Conservation (phyloP, 2,113 vertebrate genomes). For the Tinamus guttatus region DNA sequence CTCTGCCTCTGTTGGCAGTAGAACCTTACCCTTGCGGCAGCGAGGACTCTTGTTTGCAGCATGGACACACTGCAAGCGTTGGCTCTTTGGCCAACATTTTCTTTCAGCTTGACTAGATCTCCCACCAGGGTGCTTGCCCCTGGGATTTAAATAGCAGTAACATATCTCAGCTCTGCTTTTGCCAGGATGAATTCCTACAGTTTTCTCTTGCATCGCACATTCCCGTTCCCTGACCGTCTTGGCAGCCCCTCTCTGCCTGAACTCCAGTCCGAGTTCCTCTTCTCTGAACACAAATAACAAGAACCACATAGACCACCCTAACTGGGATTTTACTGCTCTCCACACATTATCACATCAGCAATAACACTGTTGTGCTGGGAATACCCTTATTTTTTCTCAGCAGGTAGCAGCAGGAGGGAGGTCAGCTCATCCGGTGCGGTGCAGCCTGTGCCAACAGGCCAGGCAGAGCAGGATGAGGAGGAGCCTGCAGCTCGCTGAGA, state of each 20-base stretch:
- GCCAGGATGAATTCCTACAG: neutral
- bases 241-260: neutral
- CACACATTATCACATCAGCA: neutral
- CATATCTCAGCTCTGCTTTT: neutral
- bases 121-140: accelerated
- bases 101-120: neutral
- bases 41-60: neutral
- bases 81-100: neutral
- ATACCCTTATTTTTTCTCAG: too few species aligned
- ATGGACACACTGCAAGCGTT: neutral
- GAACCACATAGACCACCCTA: neutral
- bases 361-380: neutral
- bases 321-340: neutral
- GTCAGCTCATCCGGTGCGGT: too few species aligned
- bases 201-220: neutral
- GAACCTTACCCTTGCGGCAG: neutral
- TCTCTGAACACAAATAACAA: neutral
- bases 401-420: too few species aligned
- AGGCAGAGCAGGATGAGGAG: neutral
- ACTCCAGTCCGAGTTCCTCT: neutral
- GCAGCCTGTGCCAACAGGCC: neutral
- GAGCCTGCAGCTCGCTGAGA: neutral
- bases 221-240: neutral
- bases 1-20: neutral
- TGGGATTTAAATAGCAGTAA: neutral